phyloP scores from a whole-genome alignment of 2,113 vertebrate species.

The Desmodus rotundus region DNA sequence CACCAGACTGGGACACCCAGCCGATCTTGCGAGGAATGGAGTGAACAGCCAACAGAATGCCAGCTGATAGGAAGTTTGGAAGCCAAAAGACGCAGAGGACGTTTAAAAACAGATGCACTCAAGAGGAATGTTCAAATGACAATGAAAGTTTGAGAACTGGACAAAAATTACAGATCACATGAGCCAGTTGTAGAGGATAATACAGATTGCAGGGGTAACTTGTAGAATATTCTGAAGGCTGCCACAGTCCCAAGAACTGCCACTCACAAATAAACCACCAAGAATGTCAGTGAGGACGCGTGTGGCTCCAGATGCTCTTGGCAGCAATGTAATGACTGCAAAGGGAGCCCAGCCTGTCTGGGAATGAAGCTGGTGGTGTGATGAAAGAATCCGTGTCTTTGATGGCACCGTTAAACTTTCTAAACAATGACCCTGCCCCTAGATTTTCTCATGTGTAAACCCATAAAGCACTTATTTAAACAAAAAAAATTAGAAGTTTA shows the following conservation, averaged over 20 bases:
- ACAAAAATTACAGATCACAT: not conserved
- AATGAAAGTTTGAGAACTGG: too few relatives aligned
- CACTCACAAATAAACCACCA: constrained; percentile 40
- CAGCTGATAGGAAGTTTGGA: too few relatives aligned
- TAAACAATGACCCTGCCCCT: not conserved
- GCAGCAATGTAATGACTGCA: not conserved
- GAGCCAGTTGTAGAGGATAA: constrained; percentile 49
- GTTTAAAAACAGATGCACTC: too few relatives aligned
- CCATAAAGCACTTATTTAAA: constrained; percentile 20
- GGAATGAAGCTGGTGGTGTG: not conserved
- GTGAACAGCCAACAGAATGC: too few relatives aligned
- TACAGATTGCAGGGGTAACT: constrained; percentile 51
- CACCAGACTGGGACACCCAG: too few relatives aligned
- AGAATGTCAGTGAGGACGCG: not conserved
- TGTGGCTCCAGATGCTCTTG: not conserved
- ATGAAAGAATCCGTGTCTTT: not conserved
- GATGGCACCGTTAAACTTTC: not conserved
- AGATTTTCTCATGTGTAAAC: not conserved
- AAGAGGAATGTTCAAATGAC: too few relatives aligned
- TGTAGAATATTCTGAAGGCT: constrained; percentile 56
- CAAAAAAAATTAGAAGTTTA: not conserved
- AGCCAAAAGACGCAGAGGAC: too few relatives aligned
- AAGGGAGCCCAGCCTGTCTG: not conserved
- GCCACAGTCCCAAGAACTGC: constrained; percentile 57
- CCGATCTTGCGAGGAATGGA: too few relatives aligned